Percentiles rank a stretch among this genome's conserved stretches.
phyloP scores from a whole-genome alignment of 37 sponge, comb jelly and placozoan species.

The Mnemiopsis leidyi region DNA sequence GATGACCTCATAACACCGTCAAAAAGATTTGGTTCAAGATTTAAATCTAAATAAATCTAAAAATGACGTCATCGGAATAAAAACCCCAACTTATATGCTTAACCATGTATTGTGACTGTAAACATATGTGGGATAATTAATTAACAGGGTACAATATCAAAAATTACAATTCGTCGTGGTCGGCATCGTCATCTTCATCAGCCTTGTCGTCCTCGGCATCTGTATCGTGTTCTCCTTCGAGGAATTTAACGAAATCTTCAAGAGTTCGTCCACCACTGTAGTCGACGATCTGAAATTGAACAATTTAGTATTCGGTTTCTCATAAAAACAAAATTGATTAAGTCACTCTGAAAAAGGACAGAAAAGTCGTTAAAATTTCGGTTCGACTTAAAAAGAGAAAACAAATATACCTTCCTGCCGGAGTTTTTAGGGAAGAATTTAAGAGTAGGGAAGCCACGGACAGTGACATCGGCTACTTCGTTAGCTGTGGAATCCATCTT shows the following conservation, averaged over 20 bases:
- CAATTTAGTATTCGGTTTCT: too few relatives aligned
- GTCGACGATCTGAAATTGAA: slow-evolving; percentile 75
- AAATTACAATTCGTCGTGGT: slow-evolving; percentile 18
- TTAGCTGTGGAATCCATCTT: slow-evolving; percentile 97
- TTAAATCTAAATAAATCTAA: neutral
- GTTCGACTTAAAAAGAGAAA: too few relatives aligned
- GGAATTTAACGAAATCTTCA: slow-evolving; percentile 79
- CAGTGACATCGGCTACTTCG: slow-evolving; percentile 76
- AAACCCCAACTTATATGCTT: neutral
- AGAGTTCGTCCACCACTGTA: slow-evolving; percentile 86
- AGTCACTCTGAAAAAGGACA: too few relatives aligned
- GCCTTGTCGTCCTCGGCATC: slow-evolving; percentile 62
- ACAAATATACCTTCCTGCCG: slow-evolving; percentile 72
- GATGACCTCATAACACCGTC: too few relatives aligned
- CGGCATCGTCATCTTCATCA: slow-evolving; percentile 67
- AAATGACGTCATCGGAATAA: neutral
- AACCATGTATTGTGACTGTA: neutral
- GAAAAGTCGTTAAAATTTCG: too few relatives aligned
- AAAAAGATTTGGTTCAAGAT: neutral
- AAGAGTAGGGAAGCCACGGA: slow-evolving; percentile 91
- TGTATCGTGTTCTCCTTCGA: slow-evolving; percentile 66
- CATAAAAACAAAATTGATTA: too few relatives aligned
- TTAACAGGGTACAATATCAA: neutral
- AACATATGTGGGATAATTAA: neutral
- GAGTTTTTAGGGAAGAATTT: slow-evolving; percentile 84